A percentile compares a stretch with the other conserved stretches of the same genome.
Evolutionary conservation across 2,888 invertebrate genomes (phyloP).

Genomic region (Aleiodes leptofemur): DNA sequence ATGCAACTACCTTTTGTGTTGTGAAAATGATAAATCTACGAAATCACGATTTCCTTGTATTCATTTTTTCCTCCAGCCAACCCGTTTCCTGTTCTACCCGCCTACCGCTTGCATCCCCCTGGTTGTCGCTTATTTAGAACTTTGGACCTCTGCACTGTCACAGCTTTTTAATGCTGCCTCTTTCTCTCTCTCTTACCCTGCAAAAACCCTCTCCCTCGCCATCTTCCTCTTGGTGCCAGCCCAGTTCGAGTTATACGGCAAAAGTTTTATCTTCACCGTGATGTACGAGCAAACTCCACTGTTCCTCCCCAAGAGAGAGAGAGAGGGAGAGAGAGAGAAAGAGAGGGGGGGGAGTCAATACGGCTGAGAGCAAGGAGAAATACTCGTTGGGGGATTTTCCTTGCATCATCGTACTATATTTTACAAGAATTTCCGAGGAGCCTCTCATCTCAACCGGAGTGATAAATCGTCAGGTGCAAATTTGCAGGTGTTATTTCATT

Average conservation of each 20-base stretch:
- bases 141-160: conserved; percentile 49
- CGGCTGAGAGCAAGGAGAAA: conserved; percentile 41
- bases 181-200: conserved; percentile 25
- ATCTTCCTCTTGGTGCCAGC: conserved; percentile 13
- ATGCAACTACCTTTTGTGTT: conserved; percentile 17
- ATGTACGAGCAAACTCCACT: conserved; percentile 56
- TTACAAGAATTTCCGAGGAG: conserved; percentile 55
- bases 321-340: too few relatives aligned
- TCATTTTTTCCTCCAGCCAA: conserved; percentile 42
- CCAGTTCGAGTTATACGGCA: conserved; percentile 47
- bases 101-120: conserved; percentile 10
- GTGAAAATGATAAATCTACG: conserved; percentile 52
- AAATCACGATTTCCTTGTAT: conserved; percentile 50
- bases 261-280: conserved; percentile 59
- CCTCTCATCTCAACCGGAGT: conserved; percentile 50
- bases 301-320: conserved; percentile 42
- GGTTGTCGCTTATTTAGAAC: conserved; percentile 54
- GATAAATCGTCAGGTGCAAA: conserved; percentile 48
- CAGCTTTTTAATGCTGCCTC: conserved; percentile 50
- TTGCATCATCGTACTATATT: conserved; percentile 55
- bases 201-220: neutral
- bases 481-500: neutral
- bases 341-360: conserved; percentile 53
- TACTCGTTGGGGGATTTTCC: conserved; percentile 53
- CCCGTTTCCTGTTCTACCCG: conserved; percentile 11